These are phyloP conservation scores for Periophthalmus magnuspinnatus DNA, from an alignment of 2,797 vertebrate species.

Conservation along the genomic window DNA sequence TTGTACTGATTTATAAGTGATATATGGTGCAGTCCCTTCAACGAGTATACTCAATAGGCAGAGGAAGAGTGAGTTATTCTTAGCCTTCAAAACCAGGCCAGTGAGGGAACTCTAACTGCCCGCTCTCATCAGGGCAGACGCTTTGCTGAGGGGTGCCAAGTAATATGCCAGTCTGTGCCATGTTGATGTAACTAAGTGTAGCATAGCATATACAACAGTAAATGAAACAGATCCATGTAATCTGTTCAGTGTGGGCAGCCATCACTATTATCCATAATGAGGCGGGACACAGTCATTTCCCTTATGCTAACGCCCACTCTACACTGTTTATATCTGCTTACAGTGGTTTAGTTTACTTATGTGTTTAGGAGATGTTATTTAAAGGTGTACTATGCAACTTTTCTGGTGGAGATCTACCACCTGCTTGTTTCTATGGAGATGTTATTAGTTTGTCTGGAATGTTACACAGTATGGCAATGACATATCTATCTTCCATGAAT, in stretches of 20 bases:
- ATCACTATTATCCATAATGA: conserved; percentile 38
- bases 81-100: conserved; percentile 64
- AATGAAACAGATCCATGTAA: conserved; percentile 24
- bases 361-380: too few relatives aligned
- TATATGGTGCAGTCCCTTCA: too few relatives aligned
- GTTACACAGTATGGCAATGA: too few relatives aligned
- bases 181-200: conserved; percentile 26
- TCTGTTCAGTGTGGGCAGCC: conserved; percentile 23
- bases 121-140: conserved; percentile 29
- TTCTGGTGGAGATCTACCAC: too few relatives aligned
- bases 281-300: conserved; percentile 31
- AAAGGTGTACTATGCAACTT: too few relatives aligned
- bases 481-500: too few relatives aligned
- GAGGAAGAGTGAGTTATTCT: conserved; percentile 59
- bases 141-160: conserved; percentile 23
- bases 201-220: background rate
- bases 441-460: too few relatives aligned
- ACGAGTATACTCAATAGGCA: conserved; percentile 6
- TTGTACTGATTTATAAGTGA: too few relatives aligned
- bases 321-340: conserved; percentile 12
- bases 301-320: conserved; percentile 17
- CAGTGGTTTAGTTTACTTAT: conserved; percentile 5
- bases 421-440: too few relatives aligned
- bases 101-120: conserved; percentile 30
- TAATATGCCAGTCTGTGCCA: conserved; percentile 13